phyloP scores from a whole-genome alignment of 1,140 invertebrate genomes.

The Phthorimaea operculella region DNA sequence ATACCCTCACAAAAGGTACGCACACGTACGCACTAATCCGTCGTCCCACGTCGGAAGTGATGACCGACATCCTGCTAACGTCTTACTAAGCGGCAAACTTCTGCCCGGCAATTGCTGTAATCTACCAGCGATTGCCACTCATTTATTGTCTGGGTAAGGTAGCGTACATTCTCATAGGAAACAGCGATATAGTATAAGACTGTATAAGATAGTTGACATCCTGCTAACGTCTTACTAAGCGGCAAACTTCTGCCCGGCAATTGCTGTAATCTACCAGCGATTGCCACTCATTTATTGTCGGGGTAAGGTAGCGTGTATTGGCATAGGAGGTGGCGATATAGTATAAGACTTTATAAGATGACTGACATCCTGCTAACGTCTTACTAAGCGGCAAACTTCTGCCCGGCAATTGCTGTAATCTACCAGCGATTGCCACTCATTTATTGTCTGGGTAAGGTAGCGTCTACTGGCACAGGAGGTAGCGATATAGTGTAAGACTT shows the following conservation, averaged over 20 bases:
- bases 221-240: neutral
- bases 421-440: neutral
- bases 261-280: neutral
- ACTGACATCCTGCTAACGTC: no score
- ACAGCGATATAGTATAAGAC: neutral
- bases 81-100: neutral
- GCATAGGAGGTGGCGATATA: neutral
- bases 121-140: neutral
- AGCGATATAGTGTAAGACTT: neutral
- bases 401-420: neutral
- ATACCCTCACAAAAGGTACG: no score
- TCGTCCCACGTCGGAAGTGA: no score
- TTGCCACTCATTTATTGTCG: neutral
- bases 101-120: neutral
- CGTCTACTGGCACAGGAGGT: neutral
- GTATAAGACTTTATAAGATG: no score
- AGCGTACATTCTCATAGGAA: neutral
- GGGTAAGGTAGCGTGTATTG: neutral
- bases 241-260: neutral
- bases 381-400: neutral
- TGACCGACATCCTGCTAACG: neutral
- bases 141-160: neutral
- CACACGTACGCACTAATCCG: no score
- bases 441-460: neutral
- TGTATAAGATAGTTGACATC: no score